Evolutionary conservation across 2,888 invertebrate genomes (phyloP), one percentile per base, ranked within the genome.

Genomic region (Plemyria rubiginata): DNA sequence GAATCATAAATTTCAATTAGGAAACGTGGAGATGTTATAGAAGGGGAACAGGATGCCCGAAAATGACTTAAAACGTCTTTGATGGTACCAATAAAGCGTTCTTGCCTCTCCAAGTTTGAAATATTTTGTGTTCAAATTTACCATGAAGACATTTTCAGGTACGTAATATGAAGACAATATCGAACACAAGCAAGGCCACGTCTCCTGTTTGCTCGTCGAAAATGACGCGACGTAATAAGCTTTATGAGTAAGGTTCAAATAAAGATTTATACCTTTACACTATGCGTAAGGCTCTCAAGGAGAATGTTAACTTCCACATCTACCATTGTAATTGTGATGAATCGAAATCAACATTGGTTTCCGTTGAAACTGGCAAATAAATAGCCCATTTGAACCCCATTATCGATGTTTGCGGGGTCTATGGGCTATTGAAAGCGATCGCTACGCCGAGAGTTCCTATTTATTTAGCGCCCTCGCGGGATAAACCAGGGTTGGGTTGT

Each of bases 401-500:
- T 68, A 79, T 65, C 69, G 72, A 70, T 78, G 75, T 84, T 83
- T 78, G 77, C 72, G 71, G 72, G 79, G 59, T 62, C 28, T 59
- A 57, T 72, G 71, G 62, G 74, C 78, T 73, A 81, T 82, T 81
- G 85, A 83, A 84, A 84, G 66, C 78, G 79, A 85, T 81, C 78
- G 73, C 72, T 72, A 73, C 74, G 78, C 72, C 72, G 77, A 78
- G 74, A 75, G 71, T 65, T 56, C 45, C 74, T 87, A 84, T 87
- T 85, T 87, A 86, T 86, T 86, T 80, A 85, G 77, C 76, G 75
- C 74, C 69, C 86, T 77, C 82, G 51, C 69, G 84, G 84, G 83
- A 81, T 83, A 75, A 82, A 73, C 72, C 77, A 70, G 78, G 75
- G 74, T 70, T 76, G 78, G 75, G 74, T 70, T 76, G 79, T 73